Percentiles rank a stretch among this genome's conserved stretches.
Evolutionary conservation across 2,113 vertebrate genomes (phyloP).

Genomic region (Cricetomys ansorgei): DNA sequence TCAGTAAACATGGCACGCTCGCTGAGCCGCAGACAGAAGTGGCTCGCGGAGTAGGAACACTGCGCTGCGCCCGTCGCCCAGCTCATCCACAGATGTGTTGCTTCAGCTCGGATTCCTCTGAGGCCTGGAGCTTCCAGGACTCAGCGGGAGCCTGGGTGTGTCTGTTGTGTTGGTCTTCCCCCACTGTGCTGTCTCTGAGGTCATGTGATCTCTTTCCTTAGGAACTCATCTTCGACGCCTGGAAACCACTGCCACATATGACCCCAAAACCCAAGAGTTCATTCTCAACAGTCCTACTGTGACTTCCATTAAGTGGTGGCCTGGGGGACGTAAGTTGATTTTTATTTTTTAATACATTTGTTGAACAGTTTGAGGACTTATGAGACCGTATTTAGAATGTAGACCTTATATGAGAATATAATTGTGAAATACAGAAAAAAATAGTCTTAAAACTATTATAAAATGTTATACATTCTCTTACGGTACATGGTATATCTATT

Average conservation of each 20-base stretch:
- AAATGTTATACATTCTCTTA: background rate
- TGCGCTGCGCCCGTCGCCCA: background rate
- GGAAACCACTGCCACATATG: constrained; percentile 97
- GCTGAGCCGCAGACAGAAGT: background rate
- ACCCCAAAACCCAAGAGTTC: constrained; percentile 96
- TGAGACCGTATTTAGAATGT: background rate
- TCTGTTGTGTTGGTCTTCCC: background rate
- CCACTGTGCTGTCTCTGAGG: background rate
- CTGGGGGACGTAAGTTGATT: constrained; percentile 94
- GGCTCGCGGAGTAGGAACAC: background rate
- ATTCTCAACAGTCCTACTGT: constrained; percentile 97
- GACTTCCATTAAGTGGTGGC: constrained; percentile 99
- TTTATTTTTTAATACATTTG: background rate
- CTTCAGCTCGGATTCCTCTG: background rate
- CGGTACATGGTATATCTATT: background rate
- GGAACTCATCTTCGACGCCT: constrained; percentile 96
- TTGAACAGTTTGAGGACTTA: background rate
- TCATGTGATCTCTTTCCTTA: constrained; percentile 76
- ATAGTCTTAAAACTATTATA: background rate
- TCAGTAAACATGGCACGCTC: background rate
- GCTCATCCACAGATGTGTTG: background rate
- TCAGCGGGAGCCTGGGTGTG: background rate
- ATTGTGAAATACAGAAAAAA: constrained; percentile 18
- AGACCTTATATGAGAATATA: background rate
- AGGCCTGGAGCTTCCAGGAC: background rate